Conservation (phyloP, 2,113 vertebrate genomes). For the Bungarus multicinctus region DNA sequence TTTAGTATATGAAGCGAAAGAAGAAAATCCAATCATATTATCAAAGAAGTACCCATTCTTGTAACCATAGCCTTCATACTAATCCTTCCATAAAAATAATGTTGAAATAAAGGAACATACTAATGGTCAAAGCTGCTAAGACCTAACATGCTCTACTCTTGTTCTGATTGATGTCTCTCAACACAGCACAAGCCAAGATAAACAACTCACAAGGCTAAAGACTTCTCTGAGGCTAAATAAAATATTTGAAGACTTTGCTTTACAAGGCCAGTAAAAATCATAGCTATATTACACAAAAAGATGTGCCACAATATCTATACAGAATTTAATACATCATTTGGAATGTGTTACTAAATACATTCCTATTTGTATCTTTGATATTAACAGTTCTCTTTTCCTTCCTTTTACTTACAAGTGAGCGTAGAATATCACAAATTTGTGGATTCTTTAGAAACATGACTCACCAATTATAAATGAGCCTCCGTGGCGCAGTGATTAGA, state of each 20-base stretch:
- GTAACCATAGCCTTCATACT: not conserved
- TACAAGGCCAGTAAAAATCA: not conserved
- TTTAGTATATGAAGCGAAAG: not conserved
- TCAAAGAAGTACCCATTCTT: not conserved
- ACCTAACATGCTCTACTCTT: slow-evolving; percentile 6
- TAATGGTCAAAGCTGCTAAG: slow-evolving; percentile 13
- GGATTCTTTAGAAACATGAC: not conserved
- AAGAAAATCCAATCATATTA: not conserved
- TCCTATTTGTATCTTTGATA: not conserved
- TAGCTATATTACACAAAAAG: not conserved
- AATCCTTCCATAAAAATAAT: not conserved
- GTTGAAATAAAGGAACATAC: not conserved
- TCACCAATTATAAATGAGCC: no score
- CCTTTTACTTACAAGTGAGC: not conserved
- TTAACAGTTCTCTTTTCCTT: not conserved
- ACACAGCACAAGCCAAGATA: slow-evolving; percentile 6
- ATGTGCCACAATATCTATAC: not conserved
- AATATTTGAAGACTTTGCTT: slow-evolving; percentile 1
- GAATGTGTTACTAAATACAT: not conserved
- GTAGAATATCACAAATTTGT: not conserved
- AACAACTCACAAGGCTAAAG: not conserved
- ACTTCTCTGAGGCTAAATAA: slow-evolving; percentile 7
- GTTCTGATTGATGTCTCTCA: slow-evolving; percentile 3
- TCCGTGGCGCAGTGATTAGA: no score
- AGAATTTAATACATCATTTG: not conserved